Evolutionary conservation across 1,140 invertebrate species (phyloP), one percentile per base, ranked within the genome.

Genomic region (Microplitis demolitor): DNA sequence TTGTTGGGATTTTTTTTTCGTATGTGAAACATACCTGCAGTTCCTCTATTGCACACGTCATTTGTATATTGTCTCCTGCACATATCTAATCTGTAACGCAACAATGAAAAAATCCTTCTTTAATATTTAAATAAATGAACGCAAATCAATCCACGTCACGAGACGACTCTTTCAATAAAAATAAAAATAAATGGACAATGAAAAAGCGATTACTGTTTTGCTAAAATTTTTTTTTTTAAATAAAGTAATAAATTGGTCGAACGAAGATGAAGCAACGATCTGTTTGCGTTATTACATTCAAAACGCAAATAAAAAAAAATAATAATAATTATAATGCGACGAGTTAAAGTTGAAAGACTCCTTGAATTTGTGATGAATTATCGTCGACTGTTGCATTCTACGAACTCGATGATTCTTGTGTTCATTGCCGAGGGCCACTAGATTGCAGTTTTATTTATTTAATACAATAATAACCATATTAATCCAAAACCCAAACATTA

Each of bases 31-130:
- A 89, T 96, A 97, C 95, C 96, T 95, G 96, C 96, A 81, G 96
- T 98, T 89, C 96, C 96, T 90, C 96, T 92, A 93, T 97, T 97
- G 94, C 96, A 97, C 89, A 93, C 92, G 89, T 96, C 96, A 90
- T 93, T 94, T 86, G 94, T 92, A 90, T 94, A 96, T 90, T 95
- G 93, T 89, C 95, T 91, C 90, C 96, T 93, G 93, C 96, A 98
- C 96, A 98, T 97, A 93, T 98, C 96, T 92, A 97, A 95, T 95
- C 95, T 97, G 95, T 88, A 93, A 93, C 78, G 83, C 83, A 87
- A 87, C 72, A 87, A 87, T 77, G 87, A 63, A 73, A 87, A 85
- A 83, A 82, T 84, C 75, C 73, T 79, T 79, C 78, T 85, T 84
- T 83, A 84, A 85, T 80, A 82, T 80, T 63, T 77, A 67, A 64